Conservation (phyloP, 2,113 vertebrate species). For the Microtus pennsylvanicus region DNA sequence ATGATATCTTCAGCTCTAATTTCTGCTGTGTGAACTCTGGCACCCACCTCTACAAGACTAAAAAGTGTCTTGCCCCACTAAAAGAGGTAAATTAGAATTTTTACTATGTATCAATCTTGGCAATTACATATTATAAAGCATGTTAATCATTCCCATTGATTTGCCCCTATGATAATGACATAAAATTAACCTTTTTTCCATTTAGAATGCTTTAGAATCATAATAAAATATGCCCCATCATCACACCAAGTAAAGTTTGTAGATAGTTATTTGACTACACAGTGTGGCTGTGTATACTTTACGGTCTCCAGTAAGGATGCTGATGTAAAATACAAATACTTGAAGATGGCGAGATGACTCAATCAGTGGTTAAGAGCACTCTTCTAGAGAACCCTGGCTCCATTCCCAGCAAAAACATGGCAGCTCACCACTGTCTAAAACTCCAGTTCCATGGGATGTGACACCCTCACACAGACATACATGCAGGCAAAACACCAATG, state of each 20-base stretch:
- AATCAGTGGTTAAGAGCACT: no score
- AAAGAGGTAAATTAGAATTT: conserved; percentile 39
- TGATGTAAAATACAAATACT: background rate
- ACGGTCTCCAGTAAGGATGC: background rate
- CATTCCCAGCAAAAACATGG: no score
- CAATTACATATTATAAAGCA: conserved; percentile 22
- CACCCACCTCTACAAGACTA: conserved; percentile 27
- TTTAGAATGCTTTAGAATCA: conserved; percentile 29
- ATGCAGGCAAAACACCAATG: no score
- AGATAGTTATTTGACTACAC: background rate
- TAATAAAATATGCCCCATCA: background rate
- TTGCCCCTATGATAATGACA: conserved; percentile 54
- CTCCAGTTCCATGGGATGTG: no score
- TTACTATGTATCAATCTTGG: conserved; percentile 53
- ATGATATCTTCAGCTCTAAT: conserved; percentile 18
- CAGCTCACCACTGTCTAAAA: no score
- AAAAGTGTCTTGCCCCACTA: background rate
- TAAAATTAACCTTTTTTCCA: conserved; percentile 42
- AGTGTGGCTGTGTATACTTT: background rate
- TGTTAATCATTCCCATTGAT: conserved; percentile 63
- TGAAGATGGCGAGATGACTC: background rate
- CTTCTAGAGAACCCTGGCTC: no score
- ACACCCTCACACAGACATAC: no score
- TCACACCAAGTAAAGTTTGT: background rate
- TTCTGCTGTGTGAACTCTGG: background rate